A percentile compares a stretch with the other conserved stretches of the same genome.
phyloP scores from a whole-genome alignment of 2,888 invertebrate genomes.

The Cryptocheilus praepositus region DNA sequence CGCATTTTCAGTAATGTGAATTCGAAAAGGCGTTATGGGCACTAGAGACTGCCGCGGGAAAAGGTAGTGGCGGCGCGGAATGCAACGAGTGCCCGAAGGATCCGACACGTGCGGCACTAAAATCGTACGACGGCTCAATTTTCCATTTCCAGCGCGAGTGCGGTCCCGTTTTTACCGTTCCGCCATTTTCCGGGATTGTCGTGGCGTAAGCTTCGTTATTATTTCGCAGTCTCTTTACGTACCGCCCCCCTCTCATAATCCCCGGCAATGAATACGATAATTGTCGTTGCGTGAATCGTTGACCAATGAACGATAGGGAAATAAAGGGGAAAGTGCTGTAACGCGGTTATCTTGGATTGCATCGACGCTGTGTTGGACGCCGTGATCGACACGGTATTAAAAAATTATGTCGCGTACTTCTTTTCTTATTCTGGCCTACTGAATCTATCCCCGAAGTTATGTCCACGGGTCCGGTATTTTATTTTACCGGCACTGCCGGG shows the following conservation, averaged over 20 bases:
- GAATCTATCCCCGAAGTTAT: too few species aligned
- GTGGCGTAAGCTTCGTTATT: background rate
- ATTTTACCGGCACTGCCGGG: too few species aligned
- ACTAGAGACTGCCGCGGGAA: constrained; percentile 34
- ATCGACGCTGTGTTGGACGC: too few species aligned
- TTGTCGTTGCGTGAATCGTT: too few species aligned
- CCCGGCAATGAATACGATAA: too few species aligned
- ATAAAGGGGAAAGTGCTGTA: too few species aligned
- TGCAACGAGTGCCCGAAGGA: constrained; percentile 34
- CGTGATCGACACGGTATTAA: too few species aligned
- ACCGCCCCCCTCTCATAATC: background rate
- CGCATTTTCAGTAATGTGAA: constrained; percentile 55
- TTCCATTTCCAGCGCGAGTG: constrained; percentile 59
- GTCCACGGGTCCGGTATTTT: too few species aligned
- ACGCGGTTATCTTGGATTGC: too few species aligned
- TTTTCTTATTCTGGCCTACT: too few species aligned
- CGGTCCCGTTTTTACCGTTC: constrained; percentile 2
- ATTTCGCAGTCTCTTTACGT: background rate
- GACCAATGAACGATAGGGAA: too few species aligned
- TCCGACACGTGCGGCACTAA: constrained; percentile 65
- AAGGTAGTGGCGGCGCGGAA: constrained; percentile 32
- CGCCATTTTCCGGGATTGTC: constrained; percentile 10
- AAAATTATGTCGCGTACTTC: too few species aligned
- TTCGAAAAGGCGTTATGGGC: constrained; percentile 60
- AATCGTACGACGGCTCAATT: constrained; percentile 69